These are phyloP conservation scores for Ranitomeya imitator DNA, from an alignment of 2,113 vertebrate genomes.

Conservation along the genomic window DNA sequence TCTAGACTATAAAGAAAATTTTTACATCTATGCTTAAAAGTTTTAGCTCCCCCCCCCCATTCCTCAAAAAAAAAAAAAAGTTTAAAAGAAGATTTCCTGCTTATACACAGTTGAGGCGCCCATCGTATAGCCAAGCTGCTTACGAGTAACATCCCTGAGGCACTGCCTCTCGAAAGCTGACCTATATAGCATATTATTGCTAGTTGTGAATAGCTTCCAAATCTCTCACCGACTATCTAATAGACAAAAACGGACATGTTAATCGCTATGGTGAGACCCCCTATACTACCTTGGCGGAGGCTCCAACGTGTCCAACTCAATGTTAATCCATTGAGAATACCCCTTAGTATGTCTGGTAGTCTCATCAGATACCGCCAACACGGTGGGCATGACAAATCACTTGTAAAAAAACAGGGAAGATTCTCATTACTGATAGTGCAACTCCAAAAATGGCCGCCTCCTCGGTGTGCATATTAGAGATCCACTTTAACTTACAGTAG, in stretches of 20 bases:
- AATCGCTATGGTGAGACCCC: not conserved
- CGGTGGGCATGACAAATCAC: not conserved
- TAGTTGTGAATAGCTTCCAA: not conserved
- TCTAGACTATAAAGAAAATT: constrained; percentile 18
- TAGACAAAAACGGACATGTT: not conserved
- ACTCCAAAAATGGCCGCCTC: not conserved
- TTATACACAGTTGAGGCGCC: not conserved
- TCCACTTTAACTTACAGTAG: constrained; percentile 29
- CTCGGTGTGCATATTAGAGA: not conserved
- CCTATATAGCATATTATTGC: not conserved
- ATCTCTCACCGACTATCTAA: not conserved
- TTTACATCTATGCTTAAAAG: constrained; percentile 30
- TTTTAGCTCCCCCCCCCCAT: not conserved
- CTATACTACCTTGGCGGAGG: not conserved
- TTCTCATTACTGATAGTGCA: not conserved
- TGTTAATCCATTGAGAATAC: not conserved
- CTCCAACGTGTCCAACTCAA: not conserved
- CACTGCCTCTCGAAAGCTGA: not conserved
- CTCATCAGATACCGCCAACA: not conserved
- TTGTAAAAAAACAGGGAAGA: not conserved
- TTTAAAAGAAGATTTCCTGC: not conserved
- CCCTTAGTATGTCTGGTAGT: not conserved
- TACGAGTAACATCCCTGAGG: not conserved
- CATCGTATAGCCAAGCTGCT: not conserved
- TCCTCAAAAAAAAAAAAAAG: not conserved